These are phyloP conservation scores for Meghimatium bilineatum DNA, from an alignment of 2,888 invertebrate genomes.

Conservation along the genomic window DNA sequence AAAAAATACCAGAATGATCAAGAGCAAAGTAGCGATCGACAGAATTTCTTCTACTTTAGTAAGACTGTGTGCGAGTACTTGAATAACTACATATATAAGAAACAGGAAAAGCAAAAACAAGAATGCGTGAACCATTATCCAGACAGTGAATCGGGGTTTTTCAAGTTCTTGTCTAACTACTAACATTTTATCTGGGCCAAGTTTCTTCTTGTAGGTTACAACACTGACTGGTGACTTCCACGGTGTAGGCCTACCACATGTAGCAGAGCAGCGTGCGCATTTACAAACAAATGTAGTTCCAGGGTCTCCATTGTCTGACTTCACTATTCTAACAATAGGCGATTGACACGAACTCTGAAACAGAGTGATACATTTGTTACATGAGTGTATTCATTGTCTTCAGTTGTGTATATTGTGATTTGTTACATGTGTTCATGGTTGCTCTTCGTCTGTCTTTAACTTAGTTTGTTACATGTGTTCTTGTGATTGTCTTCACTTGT, in stretches of 20 bases:
- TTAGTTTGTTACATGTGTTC: too few relatives aligned
- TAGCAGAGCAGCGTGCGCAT: background rate
- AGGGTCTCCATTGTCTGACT: background rate
- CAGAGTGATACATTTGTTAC: background rate
- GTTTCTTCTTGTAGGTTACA: slow-evolving; percentile 15
- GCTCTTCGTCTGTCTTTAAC: too few relatives aligned
- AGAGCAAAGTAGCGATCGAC: background rate
- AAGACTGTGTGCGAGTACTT: background rate
- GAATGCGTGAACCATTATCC: background rate
- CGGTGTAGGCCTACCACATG: too few relatives aligned
- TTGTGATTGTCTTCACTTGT: too few relatives aligned
- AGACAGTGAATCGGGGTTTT: background rate
- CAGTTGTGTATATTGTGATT: too few relatives aligned
- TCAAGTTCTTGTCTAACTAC: slow-evolving; percentile 7
- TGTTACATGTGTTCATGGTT: too few relatives aligned
- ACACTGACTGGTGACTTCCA: background rate
- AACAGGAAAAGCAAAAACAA: background rate
- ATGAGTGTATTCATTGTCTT: too few relatives aligned
- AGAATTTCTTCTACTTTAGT: slow-evolving; percentile 24
- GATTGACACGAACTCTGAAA: slow-evolving; percentile 5
- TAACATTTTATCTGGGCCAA: background rate
- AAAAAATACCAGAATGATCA: slow-evolving; percentile 10
- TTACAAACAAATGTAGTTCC: background rate
- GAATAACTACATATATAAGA: background rate
- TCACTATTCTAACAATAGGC: background rate